Base-by-base conservation (phyloP, 2,888 invertebrate genomes). In the Acanthosepion lycidas region DNA sequence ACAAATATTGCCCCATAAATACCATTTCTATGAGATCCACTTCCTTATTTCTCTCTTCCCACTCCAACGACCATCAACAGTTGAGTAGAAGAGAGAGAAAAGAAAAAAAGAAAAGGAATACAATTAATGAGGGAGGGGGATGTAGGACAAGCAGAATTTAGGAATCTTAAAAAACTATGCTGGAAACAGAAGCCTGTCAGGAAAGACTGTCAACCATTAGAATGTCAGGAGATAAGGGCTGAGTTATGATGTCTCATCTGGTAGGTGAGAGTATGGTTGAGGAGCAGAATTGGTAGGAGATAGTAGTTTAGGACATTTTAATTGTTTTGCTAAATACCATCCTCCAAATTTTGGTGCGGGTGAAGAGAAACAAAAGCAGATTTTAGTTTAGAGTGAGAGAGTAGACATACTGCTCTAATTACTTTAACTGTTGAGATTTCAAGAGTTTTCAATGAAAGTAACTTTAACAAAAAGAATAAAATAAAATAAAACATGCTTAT, bases 211-310 rank as follows among this genome's bases (percentile, higher is more conserved):
- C 78, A 78, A 78, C 78, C 78, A 33, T n/a, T 78, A 78, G 78
- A 78, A 78, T 78, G 78, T n/a, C 78, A 78, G 9, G 78, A 78
- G 78, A 78, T 78, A 78, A 78, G 15, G 8, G 78, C 33, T n/a
- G 78, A 78, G 78, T 78, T 78, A 78, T 78, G 78, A 78, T 33
- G 78, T 78, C 78, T 78, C 78, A 78, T 78, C n/a, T 78, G 78
- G 20, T 12, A n/a, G 4, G 78, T 3, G 12, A n/a, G 2, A 33
- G 26, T 28, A n/a, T 8, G 26, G 20, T 26, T 8, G 3, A 78
- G n/a, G n/a, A 23, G 55, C 6, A 59, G 23, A 59, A 23, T 59
- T 26, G 59, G 20, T 59, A 23, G 59, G 20, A 59, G 6, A 59
- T 59, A 59, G 59, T 5, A 51, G 15, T 59, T 78, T n/a, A 78